Percentiles rank a stretch among this genome's conserved stretches.
Conservation (phyloP, 53 echinoderm and acorn worm species). For the Actinopyga echinites region DNA sequence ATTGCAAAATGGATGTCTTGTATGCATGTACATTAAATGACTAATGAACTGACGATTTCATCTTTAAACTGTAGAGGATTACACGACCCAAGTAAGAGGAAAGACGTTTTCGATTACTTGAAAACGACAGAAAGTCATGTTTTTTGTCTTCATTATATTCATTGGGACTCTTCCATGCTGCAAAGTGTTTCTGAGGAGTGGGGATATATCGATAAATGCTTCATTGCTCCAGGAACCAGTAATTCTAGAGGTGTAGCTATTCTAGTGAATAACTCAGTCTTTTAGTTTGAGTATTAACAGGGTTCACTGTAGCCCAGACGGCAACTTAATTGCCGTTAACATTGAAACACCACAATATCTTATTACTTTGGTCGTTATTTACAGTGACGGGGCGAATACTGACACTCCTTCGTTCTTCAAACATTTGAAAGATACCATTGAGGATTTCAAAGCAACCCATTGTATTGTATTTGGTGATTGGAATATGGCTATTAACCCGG, state of each 20-base stretch:
- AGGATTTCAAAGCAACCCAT: too few species aligned
- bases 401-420: too few species aligned
- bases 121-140: not conserved
- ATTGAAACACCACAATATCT: too few species aligned
- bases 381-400: too few species aligned
- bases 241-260: not conserved
- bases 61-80: conserved; percentile 14
- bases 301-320: too few species aligned
- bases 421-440: too few species aligned
- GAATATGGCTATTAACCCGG: too few species aligned
- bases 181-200: not conserved
- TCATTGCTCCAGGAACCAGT: not conserved
- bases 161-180: not conserved
- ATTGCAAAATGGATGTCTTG: too few species aligned
- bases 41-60: not conserved
- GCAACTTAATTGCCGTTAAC: too few species aligned
- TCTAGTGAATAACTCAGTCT: not conserved
- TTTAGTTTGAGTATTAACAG: too few species aligned
- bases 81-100: conserved; percentile 18
- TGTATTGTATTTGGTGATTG: too few species aligned
- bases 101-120: not conserved
- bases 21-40: not conserved
- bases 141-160: not conserved
- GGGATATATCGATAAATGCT: not conserved
- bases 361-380: too few species aligned